Conservation (phyloP, 2,888 invertebrate species). For the Mythimna albipuncta region DNA sequence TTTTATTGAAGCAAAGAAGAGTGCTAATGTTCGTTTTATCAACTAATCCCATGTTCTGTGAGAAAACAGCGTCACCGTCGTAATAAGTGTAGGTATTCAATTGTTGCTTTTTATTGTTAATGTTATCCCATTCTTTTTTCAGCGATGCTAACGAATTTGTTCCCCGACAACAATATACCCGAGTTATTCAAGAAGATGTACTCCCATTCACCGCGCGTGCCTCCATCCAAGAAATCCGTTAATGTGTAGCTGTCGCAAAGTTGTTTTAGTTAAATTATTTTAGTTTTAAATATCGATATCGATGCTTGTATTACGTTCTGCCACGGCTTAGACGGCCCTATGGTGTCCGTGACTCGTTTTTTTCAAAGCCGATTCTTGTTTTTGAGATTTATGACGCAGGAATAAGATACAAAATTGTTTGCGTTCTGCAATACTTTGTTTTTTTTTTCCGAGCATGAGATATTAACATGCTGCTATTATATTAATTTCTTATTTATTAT, state of each 20-base stretch:
- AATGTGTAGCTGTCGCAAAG: slow-evolving; percentile 68
- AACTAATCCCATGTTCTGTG: no score
- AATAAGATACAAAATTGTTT: slow-evolving; percentile 6
- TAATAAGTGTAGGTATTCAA: not conserved
- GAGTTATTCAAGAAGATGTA: slow-evolving; percentile 94
- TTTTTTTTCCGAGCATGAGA: not conserved
- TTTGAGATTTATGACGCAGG: slow-evolving; percentile 5
- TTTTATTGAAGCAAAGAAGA: not conserved
- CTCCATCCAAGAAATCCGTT: slow-evolving; percentile 78
- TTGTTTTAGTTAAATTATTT: slow-evolving; percentile 10
- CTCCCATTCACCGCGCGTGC: slow-evolving; percentile 91
- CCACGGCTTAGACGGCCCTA: slow-evolving; percentile 1
- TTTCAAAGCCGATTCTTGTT: slow-evolving; percentile 6
- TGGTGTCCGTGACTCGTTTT: slow-evolving; percentile 16
- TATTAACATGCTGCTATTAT: not conserved
- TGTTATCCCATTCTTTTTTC: slow-evolving; percentile 64
- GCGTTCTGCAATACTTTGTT: not conserved
- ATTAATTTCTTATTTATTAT: slow-evolving; percentile 18
- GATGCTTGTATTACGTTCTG: not conserved
- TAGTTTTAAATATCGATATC: slow-evolving; percentile 14
- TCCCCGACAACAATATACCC: slow-evolving; percentile 94
- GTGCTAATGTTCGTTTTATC: not conserved
- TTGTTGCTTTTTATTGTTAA: not conserved
- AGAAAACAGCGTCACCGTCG: not conserved
- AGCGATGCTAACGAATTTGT: slow-evolving; percentile 92